These are phyloP conservation scores for Rhinoraja longicauda DNA, from an alignment of 2,797 vertebrate species.

Conservation along the genomic window DNA sequence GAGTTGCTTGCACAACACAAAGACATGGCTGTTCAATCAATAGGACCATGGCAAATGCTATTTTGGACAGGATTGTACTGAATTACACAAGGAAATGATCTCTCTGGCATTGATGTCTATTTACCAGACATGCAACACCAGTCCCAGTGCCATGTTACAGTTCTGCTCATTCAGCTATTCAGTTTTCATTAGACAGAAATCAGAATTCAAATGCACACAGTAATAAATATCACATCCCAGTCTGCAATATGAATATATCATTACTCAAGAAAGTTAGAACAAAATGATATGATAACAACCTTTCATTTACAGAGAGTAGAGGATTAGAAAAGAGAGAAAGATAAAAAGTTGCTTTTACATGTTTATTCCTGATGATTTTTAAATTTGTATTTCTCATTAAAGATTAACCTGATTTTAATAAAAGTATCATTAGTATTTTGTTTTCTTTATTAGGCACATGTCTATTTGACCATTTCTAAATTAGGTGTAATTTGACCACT, in stretches of 20 bases:
- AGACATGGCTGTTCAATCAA: neutral
- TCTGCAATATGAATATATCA: neutral
- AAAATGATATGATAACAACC: neutral
- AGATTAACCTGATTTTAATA: neutral
- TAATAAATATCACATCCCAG: neutral
- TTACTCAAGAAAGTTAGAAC: neutral
- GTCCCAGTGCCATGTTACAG: neutral
- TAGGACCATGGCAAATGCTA: neutral
- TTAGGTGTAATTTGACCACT: neutral
- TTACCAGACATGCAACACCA: neutral
- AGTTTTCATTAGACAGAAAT: neutral
- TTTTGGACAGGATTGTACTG: neutral
- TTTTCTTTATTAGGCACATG: neutral
- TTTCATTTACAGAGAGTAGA: neutral
- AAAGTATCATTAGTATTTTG: neutral
- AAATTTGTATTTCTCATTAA: neutral
- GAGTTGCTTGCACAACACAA: neutral
- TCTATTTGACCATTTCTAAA: conserved; percentile 7
- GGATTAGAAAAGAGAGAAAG: neutral
- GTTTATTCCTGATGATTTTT: neutral
- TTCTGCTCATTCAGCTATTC: neutral
- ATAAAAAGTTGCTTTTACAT: neutral
- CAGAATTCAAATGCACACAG: neutral
- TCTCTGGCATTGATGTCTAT: neutral
- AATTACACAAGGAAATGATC: neutral